Evolutionary conservation across 2,113 vertebrate species (phyloP).

Genomic region (Alethe castanea): DNA sequence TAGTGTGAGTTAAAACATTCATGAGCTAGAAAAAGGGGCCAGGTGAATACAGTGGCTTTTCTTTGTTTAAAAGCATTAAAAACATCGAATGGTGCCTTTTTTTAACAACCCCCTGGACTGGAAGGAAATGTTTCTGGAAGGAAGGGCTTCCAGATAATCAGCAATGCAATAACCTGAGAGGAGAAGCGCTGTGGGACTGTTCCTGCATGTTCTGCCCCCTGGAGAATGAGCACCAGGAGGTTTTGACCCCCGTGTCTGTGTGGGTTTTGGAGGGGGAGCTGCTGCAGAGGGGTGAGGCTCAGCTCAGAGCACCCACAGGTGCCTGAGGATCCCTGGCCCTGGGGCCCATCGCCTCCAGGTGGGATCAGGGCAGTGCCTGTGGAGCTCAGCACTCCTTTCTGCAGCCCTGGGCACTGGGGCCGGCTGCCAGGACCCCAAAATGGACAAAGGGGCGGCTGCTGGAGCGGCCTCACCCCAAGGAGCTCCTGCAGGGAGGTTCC

Average conservation of each 20-base stretch:
- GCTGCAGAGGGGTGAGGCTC: not conserved
- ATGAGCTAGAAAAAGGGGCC: not conserved
- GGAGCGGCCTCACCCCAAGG: not conserved
- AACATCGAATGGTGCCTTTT: slow-evolving; percentile 52
- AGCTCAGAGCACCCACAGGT: fast-evolving
- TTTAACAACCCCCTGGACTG: not conserved
- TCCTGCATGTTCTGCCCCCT: not conserved
- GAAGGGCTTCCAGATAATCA: not conserved
- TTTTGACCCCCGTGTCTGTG: fast-evolving
- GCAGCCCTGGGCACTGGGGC: not conserved
- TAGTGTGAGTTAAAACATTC: not conserved
- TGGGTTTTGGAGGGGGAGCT: not conserved
- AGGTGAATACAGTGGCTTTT: not conserved
- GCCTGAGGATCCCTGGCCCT: fast-evolving
- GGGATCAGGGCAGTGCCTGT: fast-evolving
- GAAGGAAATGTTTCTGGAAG: not conserved
- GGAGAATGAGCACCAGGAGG: not conserved
- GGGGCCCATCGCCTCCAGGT: not conserved
- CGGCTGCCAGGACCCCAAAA: not conserved
- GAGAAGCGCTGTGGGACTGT: not conserved
- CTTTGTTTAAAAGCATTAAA: not conserved
- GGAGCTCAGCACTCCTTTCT: not conserved
- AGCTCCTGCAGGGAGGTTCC: not conserved
- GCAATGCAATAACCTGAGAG: not conserved
- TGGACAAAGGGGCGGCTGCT: not conserved